Evolutionary conservation across 2,888 invertebrate genomes (phyloP), one percentile per base, ranked within the genome.

Genomic region (Andrena haemorrhoa): DNA sequence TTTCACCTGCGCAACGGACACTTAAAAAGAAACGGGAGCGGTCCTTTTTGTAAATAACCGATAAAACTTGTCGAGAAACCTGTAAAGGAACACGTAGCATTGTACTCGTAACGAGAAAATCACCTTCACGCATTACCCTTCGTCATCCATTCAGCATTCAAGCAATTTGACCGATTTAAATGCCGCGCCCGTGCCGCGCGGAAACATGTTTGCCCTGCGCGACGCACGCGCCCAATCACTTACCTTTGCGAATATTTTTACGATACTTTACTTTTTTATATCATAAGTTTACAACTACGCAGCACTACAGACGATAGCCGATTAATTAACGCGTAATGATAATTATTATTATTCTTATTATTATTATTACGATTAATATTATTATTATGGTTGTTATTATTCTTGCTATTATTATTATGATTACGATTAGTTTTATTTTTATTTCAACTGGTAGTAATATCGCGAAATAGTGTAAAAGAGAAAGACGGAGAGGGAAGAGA

Each of bases 211-310:
- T 47, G 73, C 65, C 41, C 41, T 12, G 12, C 41, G 41, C 41
- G 41, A 72, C 65, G 51, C 49, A 41, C 75, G 76, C 83, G 79
- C 75, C 35, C n/a, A 71, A 68, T 61, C 66, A 65, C 77, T 84
- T 82, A 82, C 66, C 86, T 87, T 86, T 88, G 88, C 82, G 86
- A 89, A 88, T 82, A 84, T 90, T 91, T 91, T 88, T 89, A 90
- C 75, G 81, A 89, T 88, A 88, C 83, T 86, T 90, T 89, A 89
- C 83, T 89, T 90, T 90, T 89, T 89, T 90, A 86, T 90, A 90
- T 89, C 85, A 80, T 84, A 90, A 89, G 86, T 91, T 89, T 88
- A 83, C 88, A 75, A 66, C 58, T 86, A 89, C 86, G 83, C 86
- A 89, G 85, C 83, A 89, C 90, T 88, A 86, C 88, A 90, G 89